phyloP scores from a whole-genome alignment of 2,797 vertebrate genomes.

The Leptoclinus maculatus region DNA sequence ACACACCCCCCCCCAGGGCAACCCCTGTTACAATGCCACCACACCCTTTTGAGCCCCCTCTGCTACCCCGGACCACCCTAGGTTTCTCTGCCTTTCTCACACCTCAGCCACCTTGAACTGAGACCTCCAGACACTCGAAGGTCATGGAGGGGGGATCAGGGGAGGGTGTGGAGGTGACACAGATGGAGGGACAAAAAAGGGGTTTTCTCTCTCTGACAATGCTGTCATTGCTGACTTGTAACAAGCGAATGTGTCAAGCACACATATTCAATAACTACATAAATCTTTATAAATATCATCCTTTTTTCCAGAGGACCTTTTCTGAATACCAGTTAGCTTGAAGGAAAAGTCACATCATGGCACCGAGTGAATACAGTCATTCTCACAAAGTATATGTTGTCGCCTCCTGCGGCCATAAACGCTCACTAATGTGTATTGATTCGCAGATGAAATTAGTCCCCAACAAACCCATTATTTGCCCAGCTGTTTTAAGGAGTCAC shows the following conservation, averaged over 20 bases:
- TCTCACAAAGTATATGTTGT: too few species aligned
- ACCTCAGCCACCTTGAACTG: conserved; percentile 61
- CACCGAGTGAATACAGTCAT: too few species aligned
- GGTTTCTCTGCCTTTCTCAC: conserved; percentile 65
- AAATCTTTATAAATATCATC: background rate
- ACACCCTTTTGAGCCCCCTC: conserved; percentile 42
- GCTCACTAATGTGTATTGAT: background rate
- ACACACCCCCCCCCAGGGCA: conserved; percentile 61
- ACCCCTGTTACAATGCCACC: conserved; percentile 55
- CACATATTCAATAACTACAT: background rate
- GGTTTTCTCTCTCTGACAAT: conserved; percentile 8
- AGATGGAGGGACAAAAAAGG: background rate
- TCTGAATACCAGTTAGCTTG: background rate
- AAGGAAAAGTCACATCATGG: background rate
- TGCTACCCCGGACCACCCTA: conserved; percentile 40
- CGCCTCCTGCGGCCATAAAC: background rate
- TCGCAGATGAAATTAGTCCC: background rate
- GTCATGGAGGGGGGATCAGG: conserved; percentile 31
- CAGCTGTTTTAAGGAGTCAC: background rate
- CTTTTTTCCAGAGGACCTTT: background rate
- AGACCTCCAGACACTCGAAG: conserved; percentile 59
- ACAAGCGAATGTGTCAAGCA: background rate
- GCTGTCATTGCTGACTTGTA: background rate
- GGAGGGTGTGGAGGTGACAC: background rate
- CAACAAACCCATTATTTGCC: background rate